A percentile compares a stretch with the other conserved stretches of the same genome.
Evolutionary conservation across 2,797 vertebrate species (phyloP).

Genomic region (Xenopus petersii): DNA sequence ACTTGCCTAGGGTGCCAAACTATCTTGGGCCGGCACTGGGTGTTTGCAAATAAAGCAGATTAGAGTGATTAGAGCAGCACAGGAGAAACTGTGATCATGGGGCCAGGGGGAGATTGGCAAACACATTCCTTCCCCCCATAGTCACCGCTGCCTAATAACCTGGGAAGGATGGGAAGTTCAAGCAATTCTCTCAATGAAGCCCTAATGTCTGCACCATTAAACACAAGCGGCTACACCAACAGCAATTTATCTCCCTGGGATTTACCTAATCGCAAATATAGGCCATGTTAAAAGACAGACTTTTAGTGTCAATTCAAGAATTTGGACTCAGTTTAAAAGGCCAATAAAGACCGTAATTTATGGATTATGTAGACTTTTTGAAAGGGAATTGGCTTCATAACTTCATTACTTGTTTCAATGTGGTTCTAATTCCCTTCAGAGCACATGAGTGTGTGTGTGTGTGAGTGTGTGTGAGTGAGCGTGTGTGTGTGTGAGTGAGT

Average conservation of each 20-base stretch:
- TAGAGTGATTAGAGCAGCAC: background rate
- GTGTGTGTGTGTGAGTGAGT: too few species aligned
- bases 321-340: constrained; percentile 36
- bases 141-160: constrained; percentile 21
- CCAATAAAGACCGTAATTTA: constrained; percentile 41
- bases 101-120: background rate
- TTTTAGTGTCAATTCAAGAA: constrained; percentile 47
- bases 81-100: background rate
- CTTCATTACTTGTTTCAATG: constrained; percentile 31
- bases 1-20: too few species aligned
- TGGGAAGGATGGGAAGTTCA: constrained; percentile 24
- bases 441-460: background rate
- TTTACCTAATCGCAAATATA: constrained; percentile 44
- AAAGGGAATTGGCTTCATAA: constrained; percentile 34
- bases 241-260: constrained; percentile 39
- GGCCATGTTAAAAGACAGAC: constrained; percentile 46
- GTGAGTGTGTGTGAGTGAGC: too few species aligned
- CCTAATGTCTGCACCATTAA: constrained; percentile 42
- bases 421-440: constrained; percentile 37
- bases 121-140: constrained; percentile 4
- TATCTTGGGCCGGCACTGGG: too few species aligned
- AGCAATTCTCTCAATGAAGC: constrained; percentile 32
- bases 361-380: constrained; percentile 39
- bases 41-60: background rate
- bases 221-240: constrained; percentile 26